phyloP scores from a whole-genome alignment of 2,797 vertebrate genomes.

The Pachyuromys duprasi region DNA sequence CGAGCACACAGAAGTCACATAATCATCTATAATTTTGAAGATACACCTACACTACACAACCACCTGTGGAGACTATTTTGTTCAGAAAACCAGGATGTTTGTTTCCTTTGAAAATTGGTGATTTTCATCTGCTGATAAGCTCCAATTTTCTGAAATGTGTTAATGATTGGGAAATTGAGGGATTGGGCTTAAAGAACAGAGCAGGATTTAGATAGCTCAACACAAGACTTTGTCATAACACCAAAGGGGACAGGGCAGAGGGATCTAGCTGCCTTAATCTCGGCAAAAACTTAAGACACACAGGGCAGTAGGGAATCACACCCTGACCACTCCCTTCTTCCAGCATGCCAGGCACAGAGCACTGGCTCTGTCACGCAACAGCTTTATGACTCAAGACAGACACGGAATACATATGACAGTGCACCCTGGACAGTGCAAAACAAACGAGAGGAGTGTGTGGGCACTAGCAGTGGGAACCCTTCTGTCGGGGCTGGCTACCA shows the following conservation, averaged over 20 bases:
- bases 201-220: not conserved
- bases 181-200: not conserved
- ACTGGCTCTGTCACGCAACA: not conserved
- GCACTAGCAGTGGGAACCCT: not conserved
- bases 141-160: not conserved
- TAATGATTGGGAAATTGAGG: not conserved
- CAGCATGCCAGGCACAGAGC: not conserved
- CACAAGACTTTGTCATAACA: not conserved
- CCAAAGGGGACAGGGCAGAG: not conserved
- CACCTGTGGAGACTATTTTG: not conserved
- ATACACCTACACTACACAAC: not conserved
- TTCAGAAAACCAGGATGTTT: constrained; percentile 16
- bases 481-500: not conserved
- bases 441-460: not conserved
- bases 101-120: constrained; percentile 10
- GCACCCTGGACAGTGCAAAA: not conserved
- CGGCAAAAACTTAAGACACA: not conserved
- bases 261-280: not conserved
- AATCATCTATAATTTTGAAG: not conserved
- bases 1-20: not conserved
- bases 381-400: not conserved
- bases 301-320: not conserved
- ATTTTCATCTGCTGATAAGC: constrained; percentile 42
- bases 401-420: not conserved
- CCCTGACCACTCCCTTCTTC: not conserved